phyloP scores from a whole-genome alignment of 2,888 invertebrate genomes.

The Tillus elongatus region DNA sequence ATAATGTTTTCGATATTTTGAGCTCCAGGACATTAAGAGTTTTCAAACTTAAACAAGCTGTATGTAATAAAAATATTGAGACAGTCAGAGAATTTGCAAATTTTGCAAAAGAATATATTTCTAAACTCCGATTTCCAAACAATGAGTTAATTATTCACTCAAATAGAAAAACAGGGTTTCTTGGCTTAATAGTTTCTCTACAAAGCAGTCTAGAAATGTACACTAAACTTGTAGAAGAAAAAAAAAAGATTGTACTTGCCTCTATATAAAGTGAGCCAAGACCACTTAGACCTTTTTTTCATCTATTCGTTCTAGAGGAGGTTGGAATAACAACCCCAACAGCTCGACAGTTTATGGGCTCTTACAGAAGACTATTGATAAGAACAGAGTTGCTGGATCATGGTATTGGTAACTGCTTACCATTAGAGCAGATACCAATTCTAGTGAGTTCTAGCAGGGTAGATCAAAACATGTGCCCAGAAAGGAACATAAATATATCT shows the following conservation, averaged over 20 bases:
- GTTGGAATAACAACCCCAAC: slow-evolving; percentile 23
- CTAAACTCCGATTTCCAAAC: background rate
- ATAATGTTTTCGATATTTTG: slow-evolving; percentile 21
- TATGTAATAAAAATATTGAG: slow-evolving; percentile 4
- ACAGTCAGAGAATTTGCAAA: background rate
- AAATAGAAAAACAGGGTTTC: slow-evolving; percentile 7
- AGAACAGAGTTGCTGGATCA: slow-evolving; percentile 13
- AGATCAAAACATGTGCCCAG: too few relatives aligned
- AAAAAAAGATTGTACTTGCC: slow-evolving; percentile 15
- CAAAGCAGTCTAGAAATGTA: too few relatives aligned
- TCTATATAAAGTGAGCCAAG: slow-evolving; percentile 19
- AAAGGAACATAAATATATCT: too few relatives aligned
- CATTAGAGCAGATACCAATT: slow-evolving; percentile 17
- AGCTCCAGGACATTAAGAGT: slow-evolving; percentile 11
- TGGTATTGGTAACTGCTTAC: slow-evolving; percentile 17
- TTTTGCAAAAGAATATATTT: background rate
- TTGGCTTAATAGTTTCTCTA: background rate
- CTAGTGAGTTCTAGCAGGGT: slow-evolving; percentile 14
- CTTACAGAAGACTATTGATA: slow-evolving; percentile 19
- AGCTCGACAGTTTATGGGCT: slow-evolving; percentile 15
- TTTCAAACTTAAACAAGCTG: slow-evolving; percentile 1
- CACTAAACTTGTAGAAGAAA: too few relatives aligned
- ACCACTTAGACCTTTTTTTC: slow-evolving; percentile 19
- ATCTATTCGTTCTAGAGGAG: slow-evolving; percentile 17
- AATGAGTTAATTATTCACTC: slow-evolving; percentile 6